A percentile compares a stretch with the other conserved stretches of the same genome.
Conservation (phyloP, 1,140 invertebrate species). For the Macrosteles quadrilineatus region DNA sequence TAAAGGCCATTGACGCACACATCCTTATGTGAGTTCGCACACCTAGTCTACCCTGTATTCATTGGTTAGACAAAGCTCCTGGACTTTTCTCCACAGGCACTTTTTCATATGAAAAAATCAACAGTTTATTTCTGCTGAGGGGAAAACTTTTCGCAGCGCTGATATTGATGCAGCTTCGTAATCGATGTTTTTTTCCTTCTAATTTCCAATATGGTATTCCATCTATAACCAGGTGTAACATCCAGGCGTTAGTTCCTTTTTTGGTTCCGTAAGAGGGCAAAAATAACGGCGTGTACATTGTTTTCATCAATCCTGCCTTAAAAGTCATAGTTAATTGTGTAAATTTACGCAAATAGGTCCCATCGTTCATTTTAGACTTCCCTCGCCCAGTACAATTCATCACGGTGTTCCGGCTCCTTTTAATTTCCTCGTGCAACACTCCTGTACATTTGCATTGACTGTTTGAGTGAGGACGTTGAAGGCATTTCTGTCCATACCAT, state of each 20-base stretch:
- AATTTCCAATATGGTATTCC: background rate
- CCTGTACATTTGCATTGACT: background rate
- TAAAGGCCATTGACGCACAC: constrained; percentile 28
- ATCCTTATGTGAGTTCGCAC: constrained; percentile 20
- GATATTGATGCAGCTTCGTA: background rate
- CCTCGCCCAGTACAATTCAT: too few species aligned
- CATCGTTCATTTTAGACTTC: constrained; percentile 1
- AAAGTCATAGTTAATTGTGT: background rate
- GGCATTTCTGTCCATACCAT: background rate
- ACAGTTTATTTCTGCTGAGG: background rate
- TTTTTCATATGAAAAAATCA: constrained; percentile 18
- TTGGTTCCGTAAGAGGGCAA: background rate
- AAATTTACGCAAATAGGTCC: background rate
- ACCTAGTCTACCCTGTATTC: constrained; percentile 19
- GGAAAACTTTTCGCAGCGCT: background rate
- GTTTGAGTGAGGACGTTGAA: background rate
- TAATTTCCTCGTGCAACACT: too few species aligned
- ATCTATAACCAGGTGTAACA: background rate
- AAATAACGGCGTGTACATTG: background rate
- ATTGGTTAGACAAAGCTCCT: constrained; percentile 10
- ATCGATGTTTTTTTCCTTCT: background rate
- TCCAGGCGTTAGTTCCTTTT: background rate
- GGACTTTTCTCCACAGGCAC: constrained; percentile 26
- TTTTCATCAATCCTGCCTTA: background rate
- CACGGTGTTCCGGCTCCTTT: too few species aligned